Conservation (phyloP, 2,888 invertebrate species). For the Flabesymbios commensalis region DNA sequence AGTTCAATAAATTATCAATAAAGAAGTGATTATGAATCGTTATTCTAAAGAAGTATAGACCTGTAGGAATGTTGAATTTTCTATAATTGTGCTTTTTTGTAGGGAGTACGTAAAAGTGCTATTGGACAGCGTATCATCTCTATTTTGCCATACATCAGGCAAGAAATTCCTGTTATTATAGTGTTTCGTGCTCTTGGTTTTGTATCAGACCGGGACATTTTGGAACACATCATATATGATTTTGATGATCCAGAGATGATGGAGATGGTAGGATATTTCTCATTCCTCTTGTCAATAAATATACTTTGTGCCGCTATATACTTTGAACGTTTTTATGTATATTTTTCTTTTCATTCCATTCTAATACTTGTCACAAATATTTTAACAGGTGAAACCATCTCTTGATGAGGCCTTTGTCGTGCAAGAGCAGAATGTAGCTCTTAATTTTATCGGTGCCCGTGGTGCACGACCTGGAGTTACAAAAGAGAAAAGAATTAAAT, state of each 20-base stretch:
- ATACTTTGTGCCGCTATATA: background rate
- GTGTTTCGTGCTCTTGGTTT: conserved; percentile 99
- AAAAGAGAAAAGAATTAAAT: conserved; percentile 98
- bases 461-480: conserved; percentile 98
- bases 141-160: conserved; percentile 97
- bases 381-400: conserved; percentile 81
- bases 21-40: no score
- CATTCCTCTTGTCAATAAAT: background rate
- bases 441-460: conserved; percentile 97
- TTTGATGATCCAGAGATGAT: conserved; percentile 99
- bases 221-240: conserved; percentile 99
- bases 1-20: no score
- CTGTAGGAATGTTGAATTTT: no score
- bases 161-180: conserved; percentile 99
- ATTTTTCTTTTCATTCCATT: background rate
- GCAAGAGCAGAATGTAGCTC: conserved; percentile 95
- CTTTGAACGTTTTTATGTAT: background rate
- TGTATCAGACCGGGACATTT: conserved; percentile 97
- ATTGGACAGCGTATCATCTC: conserved; percentile 98
- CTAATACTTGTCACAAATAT: background rate
- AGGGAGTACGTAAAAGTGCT: conserved; percentile 96
- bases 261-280: conserved; percentile 82
- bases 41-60: no score
- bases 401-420: conserved; percentile 99
- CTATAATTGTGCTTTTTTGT: no score